Conservation (phyloP, 2,113 vertebrate genomes). For the Oxyruncus cristatus region DNA sequence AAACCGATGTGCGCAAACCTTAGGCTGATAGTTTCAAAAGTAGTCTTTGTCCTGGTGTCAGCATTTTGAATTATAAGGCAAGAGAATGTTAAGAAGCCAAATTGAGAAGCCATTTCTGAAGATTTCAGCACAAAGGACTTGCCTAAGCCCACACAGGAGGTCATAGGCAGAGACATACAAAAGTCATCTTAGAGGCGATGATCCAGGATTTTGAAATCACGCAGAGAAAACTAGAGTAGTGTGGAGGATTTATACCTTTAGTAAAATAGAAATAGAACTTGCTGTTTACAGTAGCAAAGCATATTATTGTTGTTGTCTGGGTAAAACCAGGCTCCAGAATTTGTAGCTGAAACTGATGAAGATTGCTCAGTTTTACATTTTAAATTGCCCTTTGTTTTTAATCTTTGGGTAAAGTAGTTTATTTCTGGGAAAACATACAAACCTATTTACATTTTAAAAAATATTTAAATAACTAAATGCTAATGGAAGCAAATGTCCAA, state of each 20-base stretch:
- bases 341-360: not conserved
- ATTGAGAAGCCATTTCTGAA: not conserved
- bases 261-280: not conserved
- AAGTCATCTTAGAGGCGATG: not conserved
- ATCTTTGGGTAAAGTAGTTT: not conserved
- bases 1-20: not conserved
- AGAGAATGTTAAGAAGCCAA: not conserved
- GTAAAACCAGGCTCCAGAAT: not conserved
- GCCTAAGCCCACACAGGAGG: not conserved
- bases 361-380: not conserved
- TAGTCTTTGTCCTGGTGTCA: not conserved
- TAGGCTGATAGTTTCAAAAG: not conserved
- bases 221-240: not conserved
- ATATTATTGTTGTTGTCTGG: not conserved
- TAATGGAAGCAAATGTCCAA: not conserved
- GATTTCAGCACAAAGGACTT: not conserved
- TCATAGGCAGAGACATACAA: not conserved
- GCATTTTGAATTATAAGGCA: not conserved
- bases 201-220: not conserved
- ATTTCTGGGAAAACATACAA: not conserved
- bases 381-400: not conserved
- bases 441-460: not conserved
- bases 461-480: not conserved
- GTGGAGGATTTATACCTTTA: not conserved
- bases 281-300: not conserved